phyloP scores from a whole-genome alignment of 2,113 vertebrate genomes.

The Zeus faber region DNA sequence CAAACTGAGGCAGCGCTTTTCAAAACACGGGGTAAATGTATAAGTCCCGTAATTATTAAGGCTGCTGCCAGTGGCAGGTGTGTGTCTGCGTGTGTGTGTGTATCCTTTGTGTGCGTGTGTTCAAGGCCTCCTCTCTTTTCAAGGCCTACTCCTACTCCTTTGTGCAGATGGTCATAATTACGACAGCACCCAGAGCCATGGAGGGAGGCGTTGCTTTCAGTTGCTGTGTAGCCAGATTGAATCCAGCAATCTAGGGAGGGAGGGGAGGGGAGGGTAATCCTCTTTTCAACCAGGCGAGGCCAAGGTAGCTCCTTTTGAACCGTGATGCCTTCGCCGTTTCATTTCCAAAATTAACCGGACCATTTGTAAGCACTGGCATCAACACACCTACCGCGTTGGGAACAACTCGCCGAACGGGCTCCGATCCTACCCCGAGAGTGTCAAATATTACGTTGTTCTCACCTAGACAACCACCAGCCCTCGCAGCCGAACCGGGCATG shows the following conservation, averaged over 20 bases:
- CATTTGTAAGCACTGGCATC: no score
- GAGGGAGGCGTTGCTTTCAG: slow-evolving; percentile 18
- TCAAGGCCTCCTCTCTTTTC: slow-evolving; percentile 39
- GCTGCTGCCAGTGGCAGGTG: slow-evolving; percentile 33
- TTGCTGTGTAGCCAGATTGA: slow-evolving; percentile 26
- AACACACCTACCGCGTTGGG: no score
- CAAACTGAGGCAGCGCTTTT: no score
- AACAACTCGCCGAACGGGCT: no score
- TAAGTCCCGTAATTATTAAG: slow-evolving; percentile 17
- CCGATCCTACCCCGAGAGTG: no score
- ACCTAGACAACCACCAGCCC: no score
- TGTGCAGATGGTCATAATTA: slow-evolving; percentile 67
- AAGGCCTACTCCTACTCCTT: slow-evolving; percentile 22
- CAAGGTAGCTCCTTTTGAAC: slow-evolving; percentile 18
- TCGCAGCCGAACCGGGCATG: no score
- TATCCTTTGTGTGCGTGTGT: slow-evolving; percentile 10
- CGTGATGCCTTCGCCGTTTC: no score
- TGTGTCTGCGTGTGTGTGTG: slow-evolving; percentile 13
- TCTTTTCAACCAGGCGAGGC: slow-evolving; percentile 29
- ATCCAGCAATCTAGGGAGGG: slow-evolving; percentile 44
- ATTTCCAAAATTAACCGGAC: no score
- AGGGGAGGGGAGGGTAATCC: slow-evolving; percentile 49
- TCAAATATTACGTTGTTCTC: no score
- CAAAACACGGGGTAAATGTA: slow-evolving; percentile 8
- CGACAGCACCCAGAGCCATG: slow-evolving; percentile 28